Base-by-base conservation (phyloP, 1,140 invertebrate species). In the Gonioctena quinquepunctata region DNA sequence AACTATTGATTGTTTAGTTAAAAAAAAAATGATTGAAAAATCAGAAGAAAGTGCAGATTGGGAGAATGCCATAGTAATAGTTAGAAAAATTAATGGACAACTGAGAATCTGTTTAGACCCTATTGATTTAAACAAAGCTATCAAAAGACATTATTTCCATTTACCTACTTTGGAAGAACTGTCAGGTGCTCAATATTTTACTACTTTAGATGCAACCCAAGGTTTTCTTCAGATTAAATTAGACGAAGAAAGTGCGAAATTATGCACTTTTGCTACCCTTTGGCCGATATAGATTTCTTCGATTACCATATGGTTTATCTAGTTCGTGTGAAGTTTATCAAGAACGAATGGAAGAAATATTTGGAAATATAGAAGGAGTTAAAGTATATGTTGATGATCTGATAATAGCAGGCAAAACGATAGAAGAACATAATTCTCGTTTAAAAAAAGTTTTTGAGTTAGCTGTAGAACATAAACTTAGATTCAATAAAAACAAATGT, bases 231-330 rank as follows among this genome's bases (percentile, higher is more conserved):
- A 85, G 66, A 76, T 86, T 26, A 72, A 76, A 49, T 77, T 88
- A 22, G 69, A 73, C 54, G 69, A 83, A 25, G 71, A 82, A 49
- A 81, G 77, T 69, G 74, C 73, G 25, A 67, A 79, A 59, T 68
- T 85, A 3, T 81, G 79, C 19, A 86, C 86, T 25, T 86, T 86
- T 75, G 83, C 73, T 26, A 84, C 84, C 83, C 3, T 85, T 83
- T 79, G 84, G 82, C 0, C 70, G 82, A 59, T 86, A 77, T 72
- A 72, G 72, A 59, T 83, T 81, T 70, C 72, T 70, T 57, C 68
- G 84, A 25, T 62, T 84, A 13, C 80, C 81, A 8, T 81, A 81
- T 72, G 83, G 81, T 1, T 74, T 84, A 19, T 49, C 56, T 4
- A 50, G 21, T 2, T 71, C 76, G 5, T 66, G 75, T 49, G 78